Percentiles rank a stretch among this genome's conserved stretches.
These are phyloP conservation scores for Ephestia elutella DNA, from an alignment of 1,140 invertebrate genomes.

Conservation along the genomic window DNA sequence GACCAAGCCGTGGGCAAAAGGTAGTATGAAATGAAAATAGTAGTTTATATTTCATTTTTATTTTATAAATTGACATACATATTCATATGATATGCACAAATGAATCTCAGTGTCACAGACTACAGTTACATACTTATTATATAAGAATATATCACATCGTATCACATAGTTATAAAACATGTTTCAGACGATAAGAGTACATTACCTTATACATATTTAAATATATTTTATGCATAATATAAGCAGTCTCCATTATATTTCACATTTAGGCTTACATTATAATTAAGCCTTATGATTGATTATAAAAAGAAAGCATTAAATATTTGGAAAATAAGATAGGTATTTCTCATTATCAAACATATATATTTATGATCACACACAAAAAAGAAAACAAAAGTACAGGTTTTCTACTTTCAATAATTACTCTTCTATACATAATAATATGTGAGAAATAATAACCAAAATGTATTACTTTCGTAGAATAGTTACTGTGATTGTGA, in stretches of 20 bases:
- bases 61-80: background rate
- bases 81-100: background rate
- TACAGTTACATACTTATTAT: background rate
- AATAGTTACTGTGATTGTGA: too few relatives aligned
- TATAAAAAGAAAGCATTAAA: too few relatives aligned
- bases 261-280: conserved; percentile 5
- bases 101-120: background rate
- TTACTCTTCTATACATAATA: too few relatives aligned
- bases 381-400: background rate
- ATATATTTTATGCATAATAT: background rate
- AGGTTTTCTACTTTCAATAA: too few relatives aligned
- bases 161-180: conserved; percentile 7
- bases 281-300: background rate
- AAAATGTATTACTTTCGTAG: too few relatives aligned
- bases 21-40: background rate
- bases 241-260: conserved; percentile 6
- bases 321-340: too few relatives aligned
- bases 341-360: background rate
- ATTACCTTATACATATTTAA: background rate
- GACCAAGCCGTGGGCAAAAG: too few relatives aligned
- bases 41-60: background rate
- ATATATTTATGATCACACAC: background rate
- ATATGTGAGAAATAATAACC: too few relatives aligned
- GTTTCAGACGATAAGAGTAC: conserved; percentile 1
- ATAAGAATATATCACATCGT: conserved; percentile 10